Conservation (phyloP, 2,797 vertebrate species). For the Myiothlypis coronata region DNA sequence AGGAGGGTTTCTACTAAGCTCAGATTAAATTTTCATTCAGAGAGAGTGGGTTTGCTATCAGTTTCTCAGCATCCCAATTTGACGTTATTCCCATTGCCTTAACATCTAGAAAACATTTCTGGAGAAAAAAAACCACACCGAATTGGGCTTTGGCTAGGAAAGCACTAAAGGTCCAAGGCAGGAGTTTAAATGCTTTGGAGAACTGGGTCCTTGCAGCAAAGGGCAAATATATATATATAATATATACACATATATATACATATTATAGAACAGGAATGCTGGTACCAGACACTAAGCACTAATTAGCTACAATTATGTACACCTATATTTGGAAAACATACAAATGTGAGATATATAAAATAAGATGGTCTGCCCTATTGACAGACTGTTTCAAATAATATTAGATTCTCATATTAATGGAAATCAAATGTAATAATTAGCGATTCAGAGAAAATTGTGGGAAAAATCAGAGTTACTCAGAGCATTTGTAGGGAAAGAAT, state of each 20-base stretch:
- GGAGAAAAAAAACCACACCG: background rate
- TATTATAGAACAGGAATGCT: background rate
- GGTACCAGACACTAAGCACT: background rate
- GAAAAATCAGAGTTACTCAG: slow-evolving; percentile 7
- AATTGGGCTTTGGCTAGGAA: background rate
- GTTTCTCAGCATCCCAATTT: background rate
- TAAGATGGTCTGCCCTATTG: background rate
- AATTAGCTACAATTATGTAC: background rate
- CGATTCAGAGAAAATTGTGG: background rate
- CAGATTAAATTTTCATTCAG: background rate
- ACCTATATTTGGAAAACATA: background rate
- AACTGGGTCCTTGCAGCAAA: background rate
- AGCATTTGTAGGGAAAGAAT: background rate
- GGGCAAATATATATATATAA: background rate
- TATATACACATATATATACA: too few species aligned
- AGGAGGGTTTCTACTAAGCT: background rate
- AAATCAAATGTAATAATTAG: slow-evolving; percentile 37
- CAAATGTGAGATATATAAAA: background rate
- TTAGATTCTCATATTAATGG: background rate
- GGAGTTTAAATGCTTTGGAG: background rate
- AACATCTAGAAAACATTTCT: background rate
- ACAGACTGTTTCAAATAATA: background rate
- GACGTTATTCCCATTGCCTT: background rate
- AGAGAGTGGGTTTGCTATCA: background rate
- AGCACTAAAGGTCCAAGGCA: background rate